A percentile compares a stretch with the other conserved stretches of the same genome.
These are phyloP conservation scores for Zhuqinia jingwanae DNA, from an alignment of 2,888 invertebrate species.

Conservation along the genomic window DNA sequence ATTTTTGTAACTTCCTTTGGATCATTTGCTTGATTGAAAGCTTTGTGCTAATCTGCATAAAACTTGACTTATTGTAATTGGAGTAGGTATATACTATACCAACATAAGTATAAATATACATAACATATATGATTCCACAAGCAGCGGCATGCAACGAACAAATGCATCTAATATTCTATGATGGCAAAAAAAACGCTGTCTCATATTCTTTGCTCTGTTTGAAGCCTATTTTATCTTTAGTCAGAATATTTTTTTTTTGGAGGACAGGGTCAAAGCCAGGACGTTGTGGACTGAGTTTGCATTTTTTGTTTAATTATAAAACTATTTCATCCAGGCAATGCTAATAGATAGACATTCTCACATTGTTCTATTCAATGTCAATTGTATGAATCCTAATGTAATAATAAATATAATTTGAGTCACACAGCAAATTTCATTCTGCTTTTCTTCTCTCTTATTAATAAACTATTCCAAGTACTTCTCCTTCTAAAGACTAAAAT, in stretches of 20 bases:
- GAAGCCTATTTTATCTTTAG: no score
- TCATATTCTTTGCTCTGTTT: constrained; percentile 19
- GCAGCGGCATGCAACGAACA: background rate
- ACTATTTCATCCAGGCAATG: background rate
- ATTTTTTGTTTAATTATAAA: background rate
- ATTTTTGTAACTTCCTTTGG: no score
- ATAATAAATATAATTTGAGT: background rate
- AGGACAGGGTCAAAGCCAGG: constrained; percentile 15
- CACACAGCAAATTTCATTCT: background rate
- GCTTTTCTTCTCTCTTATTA: background rate
- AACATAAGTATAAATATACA: background rate
- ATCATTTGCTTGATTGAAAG: no score
- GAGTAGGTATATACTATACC: background rate
- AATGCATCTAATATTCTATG: background rate
- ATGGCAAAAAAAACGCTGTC: background rate
- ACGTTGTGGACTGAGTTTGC: background rate
- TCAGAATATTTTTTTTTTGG: constrained; percentile 12
- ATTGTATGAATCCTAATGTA: background rate
- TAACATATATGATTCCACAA: background rate
- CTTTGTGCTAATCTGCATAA: background rate
- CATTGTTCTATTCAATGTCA: background rate
- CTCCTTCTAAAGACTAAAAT: constrained; percentile 2
- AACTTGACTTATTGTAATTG: constrained; percentile 5
- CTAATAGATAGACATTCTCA: background rate
- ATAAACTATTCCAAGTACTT: background rate